Evolutionary conservation across 2,888 invertebrate species (phyloP).

Genomic region (Pachliopta kotzebuea): DNA sequence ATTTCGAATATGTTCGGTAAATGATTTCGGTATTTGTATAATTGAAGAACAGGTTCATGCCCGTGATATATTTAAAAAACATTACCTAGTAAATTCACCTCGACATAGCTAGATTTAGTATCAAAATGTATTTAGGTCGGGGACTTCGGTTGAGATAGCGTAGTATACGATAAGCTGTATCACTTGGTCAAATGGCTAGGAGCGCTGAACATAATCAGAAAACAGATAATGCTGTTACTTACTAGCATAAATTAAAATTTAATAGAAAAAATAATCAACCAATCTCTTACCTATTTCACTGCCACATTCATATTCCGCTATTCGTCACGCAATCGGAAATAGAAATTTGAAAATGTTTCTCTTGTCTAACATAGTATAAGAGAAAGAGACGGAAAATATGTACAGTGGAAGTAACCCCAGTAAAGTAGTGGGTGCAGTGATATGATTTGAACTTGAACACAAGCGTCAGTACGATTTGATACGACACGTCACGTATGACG

Average conservation of each 20-base stretch:
- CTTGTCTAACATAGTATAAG: conserved; percentile 6
- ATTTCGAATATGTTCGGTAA: too few species aligned
- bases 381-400: conserved; percentile 16
- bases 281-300: conserved; percentile 10
- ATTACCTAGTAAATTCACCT: too few species aligned
- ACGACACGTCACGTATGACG: conserved; percentile 67
- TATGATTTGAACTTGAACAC: conserved; percentile 65
- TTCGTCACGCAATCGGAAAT: conserved; percentile 28
- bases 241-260: background rate
- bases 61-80: too few species aligned
- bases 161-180: too few species aligned
- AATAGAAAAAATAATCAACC: conserved; percentile 16
- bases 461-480: conserved; percentile 71
- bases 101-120: too few species aligned
- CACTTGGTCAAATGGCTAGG: too few species aligned
- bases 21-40: too few species aligned
- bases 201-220: too few species aligned
- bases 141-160: too few species aligned
- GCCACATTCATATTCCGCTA: conserved; percentile 13
- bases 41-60: too few species aligned
- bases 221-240: background rate
- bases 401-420: conserved; percentile 20
- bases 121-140: too few species aligned
- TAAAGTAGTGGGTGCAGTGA: conserved; percentile 48
- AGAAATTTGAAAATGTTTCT: conserved; percentile 9